These are phyloP conservation scores for Tigriopus californicus DNA, from an alignment of 2,888 invertebrate species.

Conservation along the genomic window DNA sequence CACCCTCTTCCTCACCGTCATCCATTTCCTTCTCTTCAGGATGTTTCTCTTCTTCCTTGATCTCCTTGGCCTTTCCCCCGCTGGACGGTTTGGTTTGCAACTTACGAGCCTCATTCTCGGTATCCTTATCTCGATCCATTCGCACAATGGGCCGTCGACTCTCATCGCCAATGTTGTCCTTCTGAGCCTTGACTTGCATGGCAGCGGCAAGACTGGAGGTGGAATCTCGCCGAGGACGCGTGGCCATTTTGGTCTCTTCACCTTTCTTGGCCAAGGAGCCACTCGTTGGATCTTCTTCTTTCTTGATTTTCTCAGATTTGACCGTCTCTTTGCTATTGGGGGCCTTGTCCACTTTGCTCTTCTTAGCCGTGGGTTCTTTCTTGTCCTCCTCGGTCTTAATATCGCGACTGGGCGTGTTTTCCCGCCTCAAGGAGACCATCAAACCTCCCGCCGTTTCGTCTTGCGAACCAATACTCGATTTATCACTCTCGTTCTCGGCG, in stretches of 20 bases:
- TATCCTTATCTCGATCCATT: conserved; percentile 17
- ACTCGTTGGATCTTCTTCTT: neutral
- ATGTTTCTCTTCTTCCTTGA: conserved; percentile 22
- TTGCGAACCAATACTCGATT: conserved; percentile 18
- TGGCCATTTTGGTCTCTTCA: neutral
- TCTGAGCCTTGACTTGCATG: neutral
- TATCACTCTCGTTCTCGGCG: conserved; percentile 10
- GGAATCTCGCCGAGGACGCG: conserved; percentile 3
- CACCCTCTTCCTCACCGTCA: conserved; percentile 21
- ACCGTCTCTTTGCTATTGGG: conserved; percentile 18
- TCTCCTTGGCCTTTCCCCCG: conserved; percentile 17
- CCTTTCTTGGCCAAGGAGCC: neutral
- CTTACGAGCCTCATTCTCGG: conserved; percentile 19
- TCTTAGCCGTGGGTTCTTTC: conserved; percentile 18
- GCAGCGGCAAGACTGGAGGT: neutral
- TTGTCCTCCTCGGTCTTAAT: conserved; percentile 19
- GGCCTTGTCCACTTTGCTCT: conserved; percentile 21
- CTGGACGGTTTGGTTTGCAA: conserved; percentile 18
- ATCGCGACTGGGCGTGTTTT: neutral
- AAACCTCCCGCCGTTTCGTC: conserved; percentile 21
- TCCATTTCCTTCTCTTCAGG: conserved; percentile 32
- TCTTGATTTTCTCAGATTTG: conserved; percentile 8
- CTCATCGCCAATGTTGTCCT: neutral
- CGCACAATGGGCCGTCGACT: neutral
- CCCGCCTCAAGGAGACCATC: conserved; percentile 10